A percentile compares a stretch with the other conserved stretches of the same genome.
Conservation (phyloP, 2,797 vertebrate genomes). For the Phoebastria nigripes region DNA sequence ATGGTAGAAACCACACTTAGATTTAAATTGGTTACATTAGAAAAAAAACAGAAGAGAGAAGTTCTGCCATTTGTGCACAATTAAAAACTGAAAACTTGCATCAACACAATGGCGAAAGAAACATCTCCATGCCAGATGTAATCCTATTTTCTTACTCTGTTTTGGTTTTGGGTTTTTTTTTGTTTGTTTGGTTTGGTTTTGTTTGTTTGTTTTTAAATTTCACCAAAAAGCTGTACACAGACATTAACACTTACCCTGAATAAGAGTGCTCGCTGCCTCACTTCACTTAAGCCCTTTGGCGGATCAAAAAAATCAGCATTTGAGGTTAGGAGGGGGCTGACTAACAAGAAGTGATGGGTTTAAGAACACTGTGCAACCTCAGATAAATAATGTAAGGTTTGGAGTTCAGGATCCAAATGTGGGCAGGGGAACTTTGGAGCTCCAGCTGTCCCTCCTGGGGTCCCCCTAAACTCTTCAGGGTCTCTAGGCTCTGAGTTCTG, state of each 20-base stretch:
- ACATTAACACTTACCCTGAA: neutral
- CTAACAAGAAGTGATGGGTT: neutral
- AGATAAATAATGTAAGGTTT: neutral
- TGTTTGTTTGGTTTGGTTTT: neutral
- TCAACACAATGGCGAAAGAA: constrained; percentile 60
- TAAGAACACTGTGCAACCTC: neutral
- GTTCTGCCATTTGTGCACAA: constrained; percentile 53
- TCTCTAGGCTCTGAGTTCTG: neutral
- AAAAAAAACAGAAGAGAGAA: constrained; percentile 22
- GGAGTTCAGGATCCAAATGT: neutral
- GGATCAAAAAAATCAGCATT: neutral
- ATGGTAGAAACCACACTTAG: constrained; percentile 71
- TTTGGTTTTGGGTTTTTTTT: neutral
- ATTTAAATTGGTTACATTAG: constrained; percentile 73
- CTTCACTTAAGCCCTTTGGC: neutral
- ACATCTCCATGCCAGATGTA: neutral
- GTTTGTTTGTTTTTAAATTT: neutral
- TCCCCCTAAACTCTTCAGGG: neutral
- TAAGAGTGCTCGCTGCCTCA: neutral
- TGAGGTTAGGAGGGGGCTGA: neutral
- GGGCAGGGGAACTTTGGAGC: neutral
- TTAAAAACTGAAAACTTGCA: constrained; percentile 60
- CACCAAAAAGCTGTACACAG: neutral
- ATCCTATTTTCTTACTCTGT: neutral
- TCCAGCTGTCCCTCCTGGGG: neutral